phyloP scores from a whole-genome alignment of 2,113 vertebrate species.

The Neotoma lepida region DNA sequence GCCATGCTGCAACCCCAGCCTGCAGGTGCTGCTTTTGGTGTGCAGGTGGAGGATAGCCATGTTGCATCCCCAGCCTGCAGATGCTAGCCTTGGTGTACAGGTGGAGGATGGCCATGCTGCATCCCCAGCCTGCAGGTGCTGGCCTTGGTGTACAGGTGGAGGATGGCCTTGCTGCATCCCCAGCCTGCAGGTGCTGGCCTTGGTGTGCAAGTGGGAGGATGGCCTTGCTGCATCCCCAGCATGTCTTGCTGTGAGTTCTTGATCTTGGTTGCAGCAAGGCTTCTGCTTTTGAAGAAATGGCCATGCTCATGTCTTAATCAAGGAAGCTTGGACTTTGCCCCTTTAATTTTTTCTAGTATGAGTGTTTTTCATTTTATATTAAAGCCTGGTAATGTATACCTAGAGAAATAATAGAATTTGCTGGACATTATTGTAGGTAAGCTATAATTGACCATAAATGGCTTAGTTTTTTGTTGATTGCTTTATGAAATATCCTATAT shows the following conservation, averaged over 20 bases:
- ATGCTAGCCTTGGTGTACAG: not conserved
- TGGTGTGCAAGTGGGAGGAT: not conserved
- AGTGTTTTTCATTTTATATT: not conserved
- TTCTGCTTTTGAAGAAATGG: not conserved
- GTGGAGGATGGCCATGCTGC: not conserved
- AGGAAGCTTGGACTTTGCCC: not conserved
- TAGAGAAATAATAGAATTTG: not conserved
- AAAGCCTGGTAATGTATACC: not conserved
- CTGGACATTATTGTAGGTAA: not conserved
- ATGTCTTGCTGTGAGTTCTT: not conserved
- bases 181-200: too few species aligned
- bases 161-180: too few species aligned
- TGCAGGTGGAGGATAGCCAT: too few species aligned
- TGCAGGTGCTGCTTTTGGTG: too few species aligned
- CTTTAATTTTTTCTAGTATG: not conserved
- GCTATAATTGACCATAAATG: not conserved
- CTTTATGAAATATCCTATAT: not conserved
- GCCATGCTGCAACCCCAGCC: too few species aligned
- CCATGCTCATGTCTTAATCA: not conserved
- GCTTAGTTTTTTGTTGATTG: not conserved
- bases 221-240: too few species aligned
- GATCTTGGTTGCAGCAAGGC: not conserved
- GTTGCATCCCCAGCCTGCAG: too few species aligned
- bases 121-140: too few species aligned
- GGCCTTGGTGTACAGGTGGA: too few species aligned